These are phyloP conservation scores for Apteryx owenii DNA, from an alignment of 2,113 vertebrate genomes.

Conservation along the genomic window DNA sequence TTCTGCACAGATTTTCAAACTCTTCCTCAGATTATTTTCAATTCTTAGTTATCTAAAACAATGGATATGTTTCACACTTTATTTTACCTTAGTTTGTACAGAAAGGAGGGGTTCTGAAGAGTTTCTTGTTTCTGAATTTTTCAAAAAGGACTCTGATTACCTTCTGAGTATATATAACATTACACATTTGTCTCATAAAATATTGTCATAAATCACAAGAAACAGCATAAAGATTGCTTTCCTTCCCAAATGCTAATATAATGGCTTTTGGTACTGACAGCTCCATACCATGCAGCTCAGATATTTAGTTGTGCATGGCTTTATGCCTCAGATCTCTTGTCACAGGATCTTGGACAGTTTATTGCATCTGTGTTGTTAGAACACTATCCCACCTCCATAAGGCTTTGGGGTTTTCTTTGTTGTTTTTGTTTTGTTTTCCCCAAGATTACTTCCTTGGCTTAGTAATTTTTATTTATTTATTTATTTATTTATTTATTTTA, in stretches of 20 bases:
- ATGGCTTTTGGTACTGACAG: background rate
- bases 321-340: background rate
- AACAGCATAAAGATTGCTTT: background rate
- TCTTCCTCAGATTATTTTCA: background rate
- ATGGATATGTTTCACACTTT: background rate
- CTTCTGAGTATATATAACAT: background rate
- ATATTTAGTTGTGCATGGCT: background rate
- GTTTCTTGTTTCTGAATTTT: background rate
- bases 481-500: too few relatives aligned
- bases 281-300: background rate
- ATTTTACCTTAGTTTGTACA: background rate
- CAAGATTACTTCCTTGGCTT: background rate
- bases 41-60: background rate
- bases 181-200: background rate
- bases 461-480: background rate
- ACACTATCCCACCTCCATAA: background rate
- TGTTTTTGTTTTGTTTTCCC: background rate
- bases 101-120: background rate
- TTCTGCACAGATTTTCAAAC: background rate
- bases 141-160: background rate
- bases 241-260: background rate
- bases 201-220: background rate
- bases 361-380: background rate
- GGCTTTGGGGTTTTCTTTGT: background rate
- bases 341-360: background rate